Percentiles rank a stretch among this genome's conserved stretches.
These are phyloP conservation scores for Acanthis flammea DNA, from an alignment of 2,797 vertebrate species.

Conservation along the genomic window DNA sequence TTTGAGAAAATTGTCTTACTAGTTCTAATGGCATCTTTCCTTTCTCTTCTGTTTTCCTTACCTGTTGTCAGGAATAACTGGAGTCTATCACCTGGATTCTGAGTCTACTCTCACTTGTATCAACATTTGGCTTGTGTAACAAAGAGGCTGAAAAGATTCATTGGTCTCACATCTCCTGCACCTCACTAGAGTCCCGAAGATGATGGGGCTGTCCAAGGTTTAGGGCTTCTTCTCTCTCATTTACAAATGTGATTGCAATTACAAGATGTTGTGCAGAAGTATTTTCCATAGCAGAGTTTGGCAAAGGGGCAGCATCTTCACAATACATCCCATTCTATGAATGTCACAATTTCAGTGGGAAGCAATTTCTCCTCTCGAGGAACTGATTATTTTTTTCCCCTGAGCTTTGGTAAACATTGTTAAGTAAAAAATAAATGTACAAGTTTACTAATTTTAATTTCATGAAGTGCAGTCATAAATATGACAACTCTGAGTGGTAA, in stretches of 20 bases:
- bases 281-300: background rate
- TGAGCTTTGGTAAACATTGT: background rate
- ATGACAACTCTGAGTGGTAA: background rate
- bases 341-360: background rate
- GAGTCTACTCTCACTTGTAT: background rate
- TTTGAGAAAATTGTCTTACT: background rate
- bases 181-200: background rate
- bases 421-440: background rate
- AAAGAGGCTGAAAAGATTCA: background rate
- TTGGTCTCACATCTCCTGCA: background rate
- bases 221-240: background rate
- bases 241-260: background rate
- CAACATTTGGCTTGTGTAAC: background rate
- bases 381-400: background rate
- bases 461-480: background rate
- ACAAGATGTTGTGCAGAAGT: background rate
- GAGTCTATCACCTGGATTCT: conserved; percentile 2
- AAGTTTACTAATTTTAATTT: conserved; percentile 22
- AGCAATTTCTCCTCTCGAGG: background rate
- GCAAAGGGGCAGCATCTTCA: background rate
- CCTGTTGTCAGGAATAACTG: background rate
- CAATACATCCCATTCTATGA: background rate
- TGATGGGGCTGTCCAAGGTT: background rate
- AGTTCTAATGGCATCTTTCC: background rate
- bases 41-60: background rate